Percentiles rank a stretch among this genome's conserved stretches.
Conservation (phyloP, 53 echinoderm and acorn worm genomes). For the Astropecten irregularis region DNA sequence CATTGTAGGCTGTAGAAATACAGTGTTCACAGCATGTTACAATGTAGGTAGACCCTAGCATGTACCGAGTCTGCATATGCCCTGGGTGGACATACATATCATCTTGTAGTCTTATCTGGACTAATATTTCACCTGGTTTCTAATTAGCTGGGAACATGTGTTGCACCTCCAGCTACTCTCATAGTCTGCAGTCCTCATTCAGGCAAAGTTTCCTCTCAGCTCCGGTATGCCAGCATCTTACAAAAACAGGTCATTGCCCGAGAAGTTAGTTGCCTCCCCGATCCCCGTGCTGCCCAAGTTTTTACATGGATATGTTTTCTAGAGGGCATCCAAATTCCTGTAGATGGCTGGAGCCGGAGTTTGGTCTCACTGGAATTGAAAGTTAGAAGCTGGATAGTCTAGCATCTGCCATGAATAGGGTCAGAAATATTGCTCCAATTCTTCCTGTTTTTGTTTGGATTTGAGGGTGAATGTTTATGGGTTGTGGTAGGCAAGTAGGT, state of each 20-base stretch:
- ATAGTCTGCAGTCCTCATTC: neutral
- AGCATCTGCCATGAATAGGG: neutral
- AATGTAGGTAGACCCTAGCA: too few species aligned
- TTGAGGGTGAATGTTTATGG: too few species aligned
- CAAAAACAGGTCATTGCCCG: constrained; percentile 30
- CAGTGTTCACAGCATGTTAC: too few species aligned
- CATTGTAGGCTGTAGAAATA: too few species aligned
- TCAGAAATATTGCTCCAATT: neutral
- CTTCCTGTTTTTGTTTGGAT: too few species aligned
- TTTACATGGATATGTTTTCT: neutral
- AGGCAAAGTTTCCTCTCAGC: too few species aligned
- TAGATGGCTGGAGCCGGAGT: constrained; percentile 19
- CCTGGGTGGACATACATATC: neutral
- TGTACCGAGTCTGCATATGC: too few species aligned
- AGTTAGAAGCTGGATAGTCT: neutral
- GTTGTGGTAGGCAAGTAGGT: neutral
- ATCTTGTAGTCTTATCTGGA: neutral
- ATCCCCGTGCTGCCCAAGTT: neutral
- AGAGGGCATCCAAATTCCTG: constrained; percentile 26
- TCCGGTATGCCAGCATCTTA: neutral
- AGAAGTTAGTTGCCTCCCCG: constrained; percentile 12
- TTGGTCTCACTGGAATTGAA: constrained; percentile 26
- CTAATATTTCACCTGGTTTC: constrained; percentile 12
- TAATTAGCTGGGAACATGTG: constrained; percentile 54
- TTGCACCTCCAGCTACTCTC: constrained; percentile 40